These are phyloP conservation scores for Cydia strobilella DNA, from an alignment of 1,140 invertebrate species.

Conservation along the genomic window DNA sequence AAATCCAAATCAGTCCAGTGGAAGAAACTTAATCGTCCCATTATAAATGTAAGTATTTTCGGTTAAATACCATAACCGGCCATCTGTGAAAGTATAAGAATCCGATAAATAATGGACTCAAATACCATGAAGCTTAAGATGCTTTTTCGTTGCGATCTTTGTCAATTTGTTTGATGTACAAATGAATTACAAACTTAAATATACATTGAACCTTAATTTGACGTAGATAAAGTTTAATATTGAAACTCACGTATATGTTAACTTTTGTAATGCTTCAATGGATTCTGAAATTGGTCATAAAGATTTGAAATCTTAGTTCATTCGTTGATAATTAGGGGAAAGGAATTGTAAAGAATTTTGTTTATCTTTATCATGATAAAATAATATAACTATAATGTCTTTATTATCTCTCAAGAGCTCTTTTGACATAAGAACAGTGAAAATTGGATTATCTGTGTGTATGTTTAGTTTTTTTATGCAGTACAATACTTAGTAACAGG, in stretches of 20 bases:
- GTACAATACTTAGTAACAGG: too few relatives aligned
- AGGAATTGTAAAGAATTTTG: too few relatives aligned
- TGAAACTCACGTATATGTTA: not conserved
- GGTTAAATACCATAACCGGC: not conserved
- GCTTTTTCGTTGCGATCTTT: not conserved
- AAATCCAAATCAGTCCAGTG: slow-evolving; percentile 4
- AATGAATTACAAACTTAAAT: not conserved
- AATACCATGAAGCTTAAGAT: not conserved
- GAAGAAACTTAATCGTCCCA: slow-evolving; percentile 16
- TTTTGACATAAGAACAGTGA: too few relatives aligned
- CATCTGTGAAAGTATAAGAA: not conserved
- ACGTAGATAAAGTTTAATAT: not conserved
- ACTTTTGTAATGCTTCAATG: not conserved
- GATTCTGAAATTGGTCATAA: slow-evolving; percentile 6
- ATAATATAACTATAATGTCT: too few relatives aligned
- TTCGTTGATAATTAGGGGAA: not conserved
- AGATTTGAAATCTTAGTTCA: not conserved
- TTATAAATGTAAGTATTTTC: slow-evolving; percentile 25
- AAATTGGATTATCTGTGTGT: too few relatives aligned
- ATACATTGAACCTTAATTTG: not conserved
- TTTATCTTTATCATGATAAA: too few relatives aligned
- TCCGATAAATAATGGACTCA: not conserved
- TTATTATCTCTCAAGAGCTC: too few relatives aligned
- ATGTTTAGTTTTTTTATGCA: too few relatives aligned
- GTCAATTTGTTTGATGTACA: not conserved